phyloP scores from a whole-genome alignment of 1,140 invertebrate genomes.

The Drosophila lacertosa region DNA sequence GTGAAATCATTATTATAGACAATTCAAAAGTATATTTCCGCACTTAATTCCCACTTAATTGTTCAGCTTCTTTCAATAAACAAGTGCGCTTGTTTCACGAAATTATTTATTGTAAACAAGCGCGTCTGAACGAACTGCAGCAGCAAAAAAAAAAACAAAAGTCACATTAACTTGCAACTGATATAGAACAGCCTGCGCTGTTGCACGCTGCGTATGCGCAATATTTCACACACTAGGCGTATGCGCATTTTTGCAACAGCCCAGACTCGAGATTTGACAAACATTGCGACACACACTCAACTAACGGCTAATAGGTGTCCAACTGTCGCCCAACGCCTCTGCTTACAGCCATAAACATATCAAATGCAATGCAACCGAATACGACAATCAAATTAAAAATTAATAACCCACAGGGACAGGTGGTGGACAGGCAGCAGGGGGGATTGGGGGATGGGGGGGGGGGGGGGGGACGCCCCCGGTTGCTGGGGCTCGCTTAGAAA shows the following conservation, averaged over 20 bases:
- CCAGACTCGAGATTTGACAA: conserved; percentile 2
- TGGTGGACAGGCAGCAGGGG: background rate
- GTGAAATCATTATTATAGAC: conserved; percentile 38
- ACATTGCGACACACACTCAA: conserved; percentile 38
- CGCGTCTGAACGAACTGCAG: conserved; percentile 41
- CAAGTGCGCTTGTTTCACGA: conserved; percentile 40
- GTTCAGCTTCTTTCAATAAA: conserved; percentile 47
- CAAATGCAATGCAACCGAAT: background rate
- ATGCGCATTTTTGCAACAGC: conserved; percentile 40
- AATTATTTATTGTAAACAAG: conserved; percentile 57
- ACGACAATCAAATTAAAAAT: background rate
- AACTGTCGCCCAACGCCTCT: conserved; percentile 1
- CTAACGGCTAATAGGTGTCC: background rate
- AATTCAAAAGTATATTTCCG: conserved; percentile 70
- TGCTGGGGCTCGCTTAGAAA: conserved; percentile 29
- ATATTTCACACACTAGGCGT: conserved; percentile 44
- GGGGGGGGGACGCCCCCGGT: too few relatives aligned
- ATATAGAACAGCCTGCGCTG: conserved; percentile 36
- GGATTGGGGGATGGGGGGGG: too few relatives aligned
- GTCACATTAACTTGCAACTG: conserved; percentile 21
- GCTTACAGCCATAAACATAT: conserved; percentile 1
- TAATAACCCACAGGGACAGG: background rate
- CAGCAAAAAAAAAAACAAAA: conserved; percentile 5
- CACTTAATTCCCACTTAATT: conserved; percentile 53
- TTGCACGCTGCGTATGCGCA: conserved; percentile 56